Percentiles rank a stretch among this genome's conserved stretches.
Conservation (phyloP, 2,797 vertebrate genomes). For the Anguilla anguilla region DNA sequence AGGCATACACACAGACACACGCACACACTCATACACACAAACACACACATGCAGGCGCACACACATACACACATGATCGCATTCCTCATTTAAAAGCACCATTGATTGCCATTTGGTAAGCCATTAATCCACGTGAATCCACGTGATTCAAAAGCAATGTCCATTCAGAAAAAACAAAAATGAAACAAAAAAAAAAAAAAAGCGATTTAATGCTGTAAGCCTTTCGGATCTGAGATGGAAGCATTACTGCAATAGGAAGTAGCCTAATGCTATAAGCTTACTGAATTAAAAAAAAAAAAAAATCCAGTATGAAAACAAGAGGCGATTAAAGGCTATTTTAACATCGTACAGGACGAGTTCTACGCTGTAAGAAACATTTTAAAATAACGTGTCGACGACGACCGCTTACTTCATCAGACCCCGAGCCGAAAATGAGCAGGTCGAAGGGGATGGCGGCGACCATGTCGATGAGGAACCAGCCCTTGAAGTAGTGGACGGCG, state of each 20-base stretch:
- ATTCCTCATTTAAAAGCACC: slow-evolving; percentile 71
- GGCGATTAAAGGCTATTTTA: slow-evolving; percentile 11
- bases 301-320: slow-evolving; percentile 17
- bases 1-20: background rate
- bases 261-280: slow-evolving; percentile 56
- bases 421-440: slow-evolving; percentile 98
- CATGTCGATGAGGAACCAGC: slow-evolving; percentile 99
- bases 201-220: slow-evolving; percentile 71
- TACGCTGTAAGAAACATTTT: slow-evolving; percentile 16
- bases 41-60: slow-evolving; percentile 62
- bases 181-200: slow-evolving; percentile 54
- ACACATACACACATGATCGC: slow-evolving; percentile 64
- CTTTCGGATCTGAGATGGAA: slow-evolving; percentile 66
- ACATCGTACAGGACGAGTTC: background rate
- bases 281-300: slow-evolving; percentile 48
- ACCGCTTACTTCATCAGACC: slow-evolving; percentile 95
- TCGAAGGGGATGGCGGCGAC: slow-evolving; percentile 98
- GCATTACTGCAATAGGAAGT: slow-evolving; percentile 63
- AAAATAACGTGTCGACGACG: slow-evolving; percentile 40
- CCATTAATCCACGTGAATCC: slow-evolving; percentile 80
- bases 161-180: slow-evolving; percentile 70
- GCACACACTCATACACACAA: background rate
- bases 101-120: slow-evolving; percentile 80
- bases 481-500: slow-evolving; percentile 99
- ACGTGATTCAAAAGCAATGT: slow-evolving; percentile 74